These are phyloP conservation scores for Plestiodon gilberti DNA, from an alignment of 2,113 vertebrate species.

Conservation along the genomic window DNA sequence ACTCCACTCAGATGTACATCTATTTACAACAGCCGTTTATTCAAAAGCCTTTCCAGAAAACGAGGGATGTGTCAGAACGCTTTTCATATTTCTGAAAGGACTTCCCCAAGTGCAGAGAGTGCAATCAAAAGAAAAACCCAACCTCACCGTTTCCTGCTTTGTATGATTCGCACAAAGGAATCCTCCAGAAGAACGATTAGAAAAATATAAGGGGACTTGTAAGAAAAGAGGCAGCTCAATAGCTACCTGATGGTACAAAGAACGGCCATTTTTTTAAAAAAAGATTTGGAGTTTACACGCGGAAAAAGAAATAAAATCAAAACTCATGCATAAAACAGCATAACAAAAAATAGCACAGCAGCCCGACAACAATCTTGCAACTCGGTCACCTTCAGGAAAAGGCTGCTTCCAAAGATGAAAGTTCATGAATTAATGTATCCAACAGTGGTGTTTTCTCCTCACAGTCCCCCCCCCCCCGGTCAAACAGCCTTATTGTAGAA, in stretches of 20 bases:
- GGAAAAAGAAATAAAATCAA: neutral
- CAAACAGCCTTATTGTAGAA: conserved; percentile 20
- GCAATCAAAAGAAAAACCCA: neutral
- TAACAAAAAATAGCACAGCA: neutral
- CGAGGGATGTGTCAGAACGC: neutral
- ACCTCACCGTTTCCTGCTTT: neutral
- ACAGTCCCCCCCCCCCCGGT: neutral
- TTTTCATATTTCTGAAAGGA: neutral
- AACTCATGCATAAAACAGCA: neutral
- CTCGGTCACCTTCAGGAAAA: neutral
- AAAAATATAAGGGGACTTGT: neutral
- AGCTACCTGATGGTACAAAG: neutral
- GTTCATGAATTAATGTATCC: neutral
- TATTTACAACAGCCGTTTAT: neutral
- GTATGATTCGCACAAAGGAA: neutral
- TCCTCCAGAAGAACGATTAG: neutral
- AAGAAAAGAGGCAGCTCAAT: conserved; percentile 16
- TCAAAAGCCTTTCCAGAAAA: neutral
- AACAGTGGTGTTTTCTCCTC: neutral
- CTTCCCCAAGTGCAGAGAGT: neutral
- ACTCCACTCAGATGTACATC: neutral
- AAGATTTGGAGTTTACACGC: neutral
- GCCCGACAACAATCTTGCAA: neutral
- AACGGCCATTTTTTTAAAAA: neutral
- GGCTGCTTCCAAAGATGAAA: neutral